These are phyloP conservation scores for Stichodactyla mertensii DNA, from an alignment of 64 coral and sea anemone genomes.

Conservation along the genomic window DNA sequence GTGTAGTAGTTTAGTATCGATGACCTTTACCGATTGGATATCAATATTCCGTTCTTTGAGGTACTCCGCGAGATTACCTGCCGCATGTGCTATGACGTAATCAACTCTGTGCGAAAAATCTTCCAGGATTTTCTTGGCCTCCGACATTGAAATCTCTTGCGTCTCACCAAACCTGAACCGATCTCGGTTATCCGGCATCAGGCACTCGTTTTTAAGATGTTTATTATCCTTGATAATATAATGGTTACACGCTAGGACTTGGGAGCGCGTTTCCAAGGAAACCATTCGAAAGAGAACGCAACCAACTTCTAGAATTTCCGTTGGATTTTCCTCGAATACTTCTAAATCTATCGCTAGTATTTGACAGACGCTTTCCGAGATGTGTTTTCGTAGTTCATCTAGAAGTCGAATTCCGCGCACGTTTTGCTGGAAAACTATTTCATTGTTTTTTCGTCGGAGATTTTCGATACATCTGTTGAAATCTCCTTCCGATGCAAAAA, in stretches of 20 bases:
- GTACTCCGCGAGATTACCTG: background rate
- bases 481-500: constrained; percentile 13
- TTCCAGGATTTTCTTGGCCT: constrained; percentile 1
- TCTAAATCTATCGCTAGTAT: constrained; percentile 15
- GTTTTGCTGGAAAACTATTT: constrained; percentile 16
- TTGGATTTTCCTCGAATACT: constrained; percentile 8
- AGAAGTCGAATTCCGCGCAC: constrained; percentile 14
- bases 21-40: background rate
- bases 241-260: constrained; percentile 14
- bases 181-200: constrained; percentile 22
- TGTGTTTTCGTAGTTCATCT: background rate
- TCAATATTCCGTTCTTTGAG: background rate
- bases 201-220: constrained; percentile 38
- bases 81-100: constrained; percentile 6
- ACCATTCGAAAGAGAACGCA: background rate
- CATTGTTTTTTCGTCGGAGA: constrained; percentile 4
- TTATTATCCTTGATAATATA: constrained; percentile 56
- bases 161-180: background rate
- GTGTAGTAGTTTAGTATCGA: constrained; percentile 17
- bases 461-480: constrained; percentile 4
- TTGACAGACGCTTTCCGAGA: background rate
- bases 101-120: constrained; percentile 1
- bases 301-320: constrained; percentile 16
- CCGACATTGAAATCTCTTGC: background rate
- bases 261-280: background rate